Evolutionary conservation across 2,113 vertebrate genomes (phyloP), one percentile per base, ranked within the genome.

Genomic region (Planiliza haematocheilus): DNA sequence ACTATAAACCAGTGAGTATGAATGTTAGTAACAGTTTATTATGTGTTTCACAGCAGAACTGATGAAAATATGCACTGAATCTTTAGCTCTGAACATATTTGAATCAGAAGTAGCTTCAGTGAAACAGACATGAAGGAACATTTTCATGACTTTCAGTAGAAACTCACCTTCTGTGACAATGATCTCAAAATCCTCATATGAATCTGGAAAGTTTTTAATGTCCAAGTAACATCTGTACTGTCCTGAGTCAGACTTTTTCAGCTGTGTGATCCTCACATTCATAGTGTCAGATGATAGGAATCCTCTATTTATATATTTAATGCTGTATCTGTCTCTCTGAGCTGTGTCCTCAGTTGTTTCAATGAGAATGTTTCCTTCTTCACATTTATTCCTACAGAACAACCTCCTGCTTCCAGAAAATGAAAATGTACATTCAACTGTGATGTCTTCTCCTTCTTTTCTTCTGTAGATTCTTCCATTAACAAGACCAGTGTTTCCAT

Each of bases 191-290:
- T 57, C n/a, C n/a, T n/a, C n/a, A n/a, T n/a, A n/a, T n/a, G n/a
- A 37, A 51, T 17, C 8, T 20, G n/a, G 39, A 0, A 30, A 43
- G 0, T 16, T n/a, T 0, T 37, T 11, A n/a, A 3, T 7, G 13
- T 11, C 34, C 39, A 61, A 2, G 24, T 0, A 49, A 43, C 52
- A 81, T 0, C 7, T 34, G 43, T 79, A 79, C 13, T 1, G n/a
- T n/a, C n/a, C n/a, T n/a, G n/a, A n/a, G n/a, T n/a, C n/a, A n/a
- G n/a, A n/a, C n/a, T n/a, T n/a, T n/a, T n/a, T n/a, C n/a, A n/a
- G n/a, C n/a, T n/a, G n/a, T n/a, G n/a, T n/a, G n/a, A n/a, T n/a
- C n/a, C n/a, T n/a, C n/a, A n/a, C n/a, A n/a, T n/a, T n/a, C n/a
- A n/a, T n/a, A n/a, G n/a, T n/a, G n/a, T n/a, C n/a, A n/a, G n/a